phyloP scores from a whole-genome alignment of 2,113 vertebrate species.

The Oncorhynchus clarkii region DNA sequence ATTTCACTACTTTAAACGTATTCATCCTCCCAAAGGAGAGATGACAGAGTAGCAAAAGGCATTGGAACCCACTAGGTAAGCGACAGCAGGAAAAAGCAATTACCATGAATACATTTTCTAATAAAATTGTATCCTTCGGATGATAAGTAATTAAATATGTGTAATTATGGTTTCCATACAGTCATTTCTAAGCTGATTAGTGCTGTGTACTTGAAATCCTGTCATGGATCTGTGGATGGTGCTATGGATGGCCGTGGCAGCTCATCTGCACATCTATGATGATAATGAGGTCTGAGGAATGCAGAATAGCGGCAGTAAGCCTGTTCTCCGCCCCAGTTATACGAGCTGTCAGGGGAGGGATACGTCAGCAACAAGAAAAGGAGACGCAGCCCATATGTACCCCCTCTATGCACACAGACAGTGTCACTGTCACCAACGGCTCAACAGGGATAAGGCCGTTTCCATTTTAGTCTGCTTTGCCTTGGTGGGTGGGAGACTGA shows the following conservation, averaged over 20 bases:
- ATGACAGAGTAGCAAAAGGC: conserved; percentile 64
- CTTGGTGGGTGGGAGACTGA: no score
- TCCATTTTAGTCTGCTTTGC: no score
- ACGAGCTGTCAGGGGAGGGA: conserved; percentile 62
- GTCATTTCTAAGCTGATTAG: conserved; percentile 75
- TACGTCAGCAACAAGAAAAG: conserved; percentile 27
- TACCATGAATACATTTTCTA: conserved; percentile 73
- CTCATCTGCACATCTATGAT: conserved; percentile 64
- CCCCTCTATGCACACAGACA: not conserved
- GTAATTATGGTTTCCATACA: conserved; percentile 74
- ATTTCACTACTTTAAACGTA: conserved; percentile 55
- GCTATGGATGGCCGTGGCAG: conserved; percentile 60
- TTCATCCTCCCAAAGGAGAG: conserved; percentile 66
- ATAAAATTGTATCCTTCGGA: conserved; percentile 76
- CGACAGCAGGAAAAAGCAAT: conserved; percentile 69
- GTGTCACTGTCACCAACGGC: not conserved
- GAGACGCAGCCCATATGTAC: not conserved
- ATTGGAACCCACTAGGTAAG: conserved; percentile 51
- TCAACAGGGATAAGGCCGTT: not conserved
- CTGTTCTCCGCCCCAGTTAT: conserved; percentile 51
- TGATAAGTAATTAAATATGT: conserved; percentile 75
- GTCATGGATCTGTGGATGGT: conserved; percentile 63
- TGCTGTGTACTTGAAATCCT: conserved; percentile 71
- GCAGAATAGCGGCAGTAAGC: conserved; percentile 50
- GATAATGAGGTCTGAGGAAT: conserved; percentile 69